These are phyloP conservation scores for Lasioglossum marginatum DNA, from an alignment of 2,888 invertebrate genomes.

Conservation along the genomic window DNA sequence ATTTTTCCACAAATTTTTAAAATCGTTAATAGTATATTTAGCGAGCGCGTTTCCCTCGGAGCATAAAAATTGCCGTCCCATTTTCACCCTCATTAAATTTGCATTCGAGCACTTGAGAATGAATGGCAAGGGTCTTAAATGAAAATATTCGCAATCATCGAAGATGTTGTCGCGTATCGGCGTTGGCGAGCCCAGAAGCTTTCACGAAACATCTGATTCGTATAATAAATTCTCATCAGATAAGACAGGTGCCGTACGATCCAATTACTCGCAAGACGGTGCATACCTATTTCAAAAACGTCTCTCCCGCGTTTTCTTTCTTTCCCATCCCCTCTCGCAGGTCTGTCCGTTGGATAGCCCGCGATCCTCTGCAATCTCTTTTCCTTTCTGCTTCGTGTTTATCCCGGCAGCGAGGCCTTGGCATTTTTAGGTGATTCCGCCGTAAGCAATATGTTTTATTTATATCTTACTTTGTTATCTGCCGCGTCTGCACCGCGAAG, in stretches of 20 bases:
- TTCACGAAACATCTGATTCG: constrained; percentile 76
- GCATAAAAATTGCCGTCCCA: constrained; percentile 46
- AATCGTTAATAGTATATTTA: constrained; percentile 25
- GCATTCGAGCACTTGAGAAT: constrained; percentile 36
- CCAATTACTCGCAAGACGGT: constrained; percentile 78
- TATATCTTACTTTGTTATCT: constrained; percentile 66
- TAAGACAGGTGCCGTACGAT: constrained; percentile 72
- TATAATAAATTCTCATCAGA: constrained; percentile 80
- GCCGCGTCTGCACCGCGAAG: constrained; percentile 23
- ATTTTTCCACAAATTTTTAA: neutral
- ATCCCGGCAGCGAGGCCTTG: constrained; percentile 4
- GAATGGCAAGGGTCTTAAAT: constrained; percentile 20
- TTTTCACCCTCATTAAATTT: constrained; percentile 65
- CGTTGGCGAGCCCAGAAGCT: constrained; percentile 67
- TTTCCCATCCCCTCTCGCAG: constrained; percentile 25
- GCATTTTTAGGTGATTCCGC: constrained; percentile 62
- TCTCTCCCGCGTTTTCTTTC: constrained; percentile 46
- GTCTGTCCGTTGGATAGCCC: constrained; percentile 23
- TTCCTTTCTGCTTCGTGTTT: constrained; percentile 23
- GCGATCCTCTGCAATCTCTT: constrained; percentile 34
- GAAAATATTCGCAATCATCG: constrained; percentile 68
- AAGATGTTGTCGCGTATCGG: constrained; percentile 60
- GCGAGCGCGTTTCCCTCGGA: constrained; percentile 14
- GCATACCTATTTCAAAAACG: constrained; percentile 76
- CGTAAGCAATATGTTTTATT: constrained; percentile 75